These are phyloP conservation scores for Pristis pectinata DNA, from an alignment of 2,797 vertebrate species.

Conservation along the genomic window DNA sequence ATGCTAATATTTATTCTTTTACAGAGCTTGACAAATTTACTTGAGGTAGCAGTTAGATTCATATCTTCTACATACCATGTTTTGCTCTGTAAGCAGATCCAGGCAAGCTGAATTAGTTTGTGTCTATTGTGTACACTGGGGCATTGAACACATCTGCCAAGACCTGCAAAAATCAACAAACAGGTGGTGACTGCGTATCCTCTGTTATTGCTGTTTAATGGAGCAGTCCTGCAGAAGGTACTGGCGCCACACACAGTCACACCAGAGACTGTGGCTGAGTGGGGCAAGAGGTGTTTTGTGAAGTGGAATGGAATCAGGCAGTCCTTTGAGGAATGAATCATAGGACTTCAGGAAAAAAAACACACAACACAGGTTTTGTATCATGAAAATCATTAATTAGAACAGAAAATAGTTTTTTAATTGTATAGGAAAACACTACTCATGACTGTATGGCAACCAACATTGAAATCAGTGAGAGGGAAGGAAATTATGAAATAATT, in stretches of 20 bases:
- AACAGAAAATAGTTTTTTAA: constrained; percentile 27
- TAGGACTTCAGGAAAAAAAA: neutral
- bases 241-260: constrained; percentile 1
- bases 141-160: constrained; percentile 80
- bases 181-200: constrained; percentile 10
- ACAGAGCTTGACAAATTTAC: neutral
- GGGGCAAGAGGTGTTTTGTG: neutral
- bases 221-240: neutral
- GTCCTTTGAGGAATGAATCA: constrained; percentile 11
- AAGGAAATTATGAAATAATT: neutral
- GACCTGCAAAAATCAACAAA: constrained; percentile 60
- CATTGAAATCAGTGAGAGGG: neutral
- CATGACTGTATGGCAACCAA: neutral
- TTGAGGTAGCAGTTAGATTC: neutral
- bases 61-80: constrained; percentile 66
- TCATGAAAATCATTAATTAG: constrained; percentile 9
- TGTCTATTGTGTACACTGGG: constrained; percentile 78
- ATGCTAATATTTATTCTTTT: neutral
- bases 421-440: neutral
- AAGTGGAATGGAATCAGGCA: neutral
- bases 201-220: neutral
- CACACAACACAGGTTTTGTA: neutral
- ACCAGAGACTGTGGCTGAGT: neutral
- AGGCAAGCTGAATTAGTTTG: constrained; percentile 80
- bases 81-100: constrained; percentile 83